phyloP scores from a whole-genome alignment of 2,113 vertebrate genomes.

The Gavialis gangeticus region DNA sequence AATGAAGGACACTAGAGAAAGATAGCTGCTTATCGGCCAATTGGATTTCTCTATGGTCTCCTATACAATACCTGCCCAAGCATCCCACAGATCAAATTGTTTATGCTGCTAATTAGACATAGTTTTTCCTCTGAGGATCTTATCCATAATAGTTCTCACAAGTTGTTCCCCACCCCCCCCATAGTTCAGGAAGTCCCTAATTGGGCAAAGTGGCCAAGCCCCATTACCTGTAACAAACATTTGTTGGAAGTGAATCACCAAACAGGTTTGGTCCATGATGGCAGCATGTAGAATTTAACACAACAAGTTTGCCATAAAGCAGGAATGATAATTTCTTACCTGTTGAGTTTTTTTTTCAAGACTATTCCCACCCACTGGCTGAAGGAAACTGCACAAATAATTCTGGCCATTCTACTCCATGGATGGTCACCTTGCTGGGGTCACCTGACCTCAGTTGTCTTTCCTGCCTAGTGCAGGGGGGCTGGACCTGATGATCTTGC shows the following conservation, averaged over 20 bases:
- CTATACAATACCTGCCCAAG: not conserved
- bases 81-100: not conserved
- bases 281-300: not conserved
- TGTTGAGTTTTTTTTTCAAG: not conserved
- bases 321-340: not conserved
- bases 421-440: not conserved
- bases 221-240: not conserved
- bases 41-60: conserved; percentile 1
- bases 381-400: rapidly evolving
- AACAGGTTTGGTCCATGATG: not conserved
- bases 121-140: conserved; percentile 11
- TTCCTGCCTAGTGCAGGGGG: no score
- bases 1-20: not conserved
- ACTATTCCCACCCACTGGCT: not conserved
- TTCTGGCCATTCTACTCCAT: not conserved
- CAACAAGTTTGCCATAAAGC: not conserved
- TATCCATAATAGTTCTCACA: not conserved
- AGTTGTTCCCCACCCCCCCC: not conserved
- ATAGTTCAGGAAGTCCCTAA: conserved; percentile 28
- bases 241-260: conserved; percentile 6
- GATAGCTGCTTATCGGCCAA: not conserved
- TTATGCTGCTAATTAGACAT: conserved; percentile 49
- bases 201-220: not conserved
- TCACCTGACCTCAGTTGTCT: not conserved
- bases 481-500: no score